Evolutionary conservation across 1,140 invertebrate genomes (phyloP).

Genomic region (Rhizoglyphus robini): DNA sequence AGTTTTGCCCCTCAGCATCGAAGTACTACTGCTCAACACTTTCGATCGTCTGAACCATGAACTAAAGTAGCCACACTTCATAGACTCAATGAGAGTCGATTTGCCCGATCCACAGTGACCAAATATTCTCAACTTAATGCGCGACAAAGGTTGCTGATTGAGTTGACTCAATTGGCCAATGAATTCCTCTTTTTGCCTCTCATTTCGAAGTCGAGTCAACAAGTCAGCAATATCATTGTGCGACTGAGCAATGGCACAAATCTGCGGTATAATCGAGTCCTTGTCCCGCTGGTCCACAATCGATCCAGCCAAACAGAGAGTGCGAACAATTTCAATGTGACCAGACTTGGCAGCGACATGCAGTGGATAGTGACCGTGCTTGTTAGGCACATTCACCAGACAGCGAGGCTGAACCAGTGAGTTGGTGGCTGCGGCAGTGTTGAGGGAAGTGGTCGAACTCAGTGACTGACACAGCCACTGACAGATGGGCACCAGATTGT

Average conservation of each 20-base stretch:
- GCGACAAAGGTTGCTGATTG: constrained; percentile 41
- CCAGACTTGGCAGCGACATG: constrained; percentile 59
- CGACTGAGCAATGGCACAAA: constrained; percentile 63
- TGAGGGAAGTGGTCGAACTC: background rate
- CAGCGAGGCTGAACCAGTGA: constrained; percentile 38
- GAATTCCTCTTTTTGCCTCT: constrained; percentile 43
- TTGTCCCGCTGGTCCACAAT: constrained; percentile 50
- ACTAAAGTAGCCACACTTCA: constrained; percentile 53
- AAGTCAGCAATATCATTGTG: constrained; percentile 57
- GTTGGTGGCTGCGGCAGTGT: background rate
- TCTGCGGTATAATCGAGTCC: constrained; percentile 63
- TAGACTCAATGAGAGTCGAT: constrained; percentile 52
- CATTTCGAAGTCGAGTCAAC: constrained; percentile 51
- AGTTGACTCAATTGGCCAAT: constrained; percentile 52
- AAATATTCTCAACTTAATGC: constrained; percentile 59
- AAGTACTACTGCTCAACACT: background rate
- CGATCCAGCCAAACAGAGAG: constrained; percentile 56
- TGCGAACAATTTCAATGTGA: constrained; percentile 56
- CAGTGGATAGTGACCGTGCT: constrained; percentile 51
- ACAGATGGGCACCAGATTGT: constrained; percentile 52
- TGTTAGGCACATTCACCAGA: constrained; percentile 52
- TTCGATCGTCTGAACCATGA: constrained; percentile 43
- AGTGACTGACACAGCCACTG: constrained; percentile 53
- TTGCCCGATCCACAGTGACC: constrained; percentile 64
- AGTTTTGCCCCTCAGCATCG: background rate